Conservation (phyloP, 2,113 vertebrate genomes). For the Struthio camelus region DNA sequence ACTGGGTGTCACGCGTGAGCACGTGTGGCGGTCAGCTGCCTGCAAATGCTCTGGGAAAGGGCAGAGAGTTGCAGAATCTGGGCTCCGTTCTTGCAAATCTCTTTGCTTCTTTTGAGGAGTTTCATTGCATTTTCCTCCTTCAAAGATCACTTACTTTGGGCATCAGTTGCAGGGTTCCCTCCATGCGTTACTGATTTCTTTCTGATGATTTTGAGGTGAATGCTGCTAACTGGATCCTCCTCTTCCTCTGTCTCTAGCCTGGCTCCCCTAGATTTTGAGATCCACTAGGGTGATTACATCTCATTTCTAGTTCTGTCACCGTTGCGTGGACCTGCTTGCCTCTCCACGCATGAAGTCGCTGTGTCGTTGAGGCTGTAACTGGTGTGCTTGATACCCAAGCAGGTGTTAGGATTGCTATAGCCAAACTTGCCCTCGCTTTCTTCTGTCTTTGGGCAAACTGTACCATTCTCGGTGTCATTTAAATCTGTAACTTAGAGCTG, state of each 20-base stretch:
- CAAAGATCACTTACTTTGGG: neutral
- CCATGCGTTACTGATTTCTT: neutral
- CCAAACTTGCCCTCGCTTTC: neutral
- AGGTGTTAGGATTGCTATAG: fast-evolving
- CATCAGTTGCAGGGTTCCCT: neutral
- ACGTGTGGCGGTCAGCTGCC: neutral
- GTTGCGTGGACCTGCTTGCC: neutral
- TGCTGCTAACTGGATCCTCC: neutral
- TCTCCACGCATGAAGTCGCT: neutral
- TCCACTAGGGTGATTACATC: neutral
- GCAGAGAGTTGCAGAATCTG: neutral
- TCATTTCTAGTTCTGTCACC: neutral
- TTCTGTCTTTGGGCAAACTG: neutral
- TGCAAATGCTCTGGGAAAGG: neutral
- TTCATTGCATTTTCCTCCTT: neutral
- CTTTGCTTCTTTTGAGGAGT: neutral
- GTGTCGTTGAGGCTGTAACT: neutral
- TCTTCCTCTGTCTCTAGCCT: neutral
- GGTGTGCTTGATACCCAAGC: neutral
- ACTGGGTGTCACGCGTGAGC: neutral
- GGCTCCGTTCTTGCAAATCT: neutral
- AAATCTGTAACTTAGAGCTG: neutral
- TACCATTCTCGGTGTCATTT: neutral
- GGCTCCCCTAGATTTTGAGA: neutral
- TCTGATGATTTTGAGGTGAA: neutral